Evolutionary conservation across 2,113 vertebrate species (phyloP).

Genomic region (Callocephalon fimbriatum): DNA sequence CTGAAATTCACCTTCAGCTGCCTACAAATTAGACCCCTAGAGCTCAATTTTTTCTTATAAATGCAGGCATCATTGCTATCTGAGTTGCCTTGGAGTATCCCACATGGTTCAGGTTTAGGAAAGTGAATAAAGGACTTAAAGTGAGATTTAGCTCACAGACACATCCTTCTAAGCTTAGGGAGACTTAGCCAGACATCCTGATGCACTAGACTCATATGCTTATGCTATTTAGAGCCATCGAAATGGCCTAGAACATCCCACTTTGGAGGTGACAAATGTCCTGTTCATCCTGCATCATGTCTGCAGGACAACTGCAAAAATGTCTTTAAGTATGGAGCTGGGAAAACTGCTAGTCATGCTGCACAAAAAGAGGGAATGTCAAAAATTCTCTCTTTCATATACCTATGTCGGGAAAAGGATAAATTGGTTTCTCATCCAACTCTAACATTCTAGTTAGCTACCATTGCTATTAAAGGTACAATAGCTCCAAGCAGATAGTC

Average conservation of each 20-base stretch:
- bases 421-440: neutral
- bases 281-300: neutral
- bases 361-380: neutral
- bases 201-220: neutral
- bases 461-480: neutral
- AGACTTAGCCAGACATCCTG: neutral
- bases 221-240: neutral
- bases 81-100: neutral
- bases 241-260: neutral
- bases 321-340: neutral
- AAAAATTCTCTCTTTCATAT: neutral
- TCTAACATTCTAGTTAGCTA: neutral
- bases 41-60: neutral
- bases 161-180: neutral
- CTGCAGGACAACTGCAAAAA: neutral
- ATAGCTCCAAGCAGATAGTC: neutral
- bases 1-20: neutral
- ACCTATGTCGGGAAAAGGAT: neutral
- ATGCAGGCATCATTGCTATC: neutral
- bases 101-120: neutral
- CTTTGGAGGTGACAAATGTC: neutral
- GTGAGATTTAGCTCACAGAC: neutral
- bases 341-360: neutral
- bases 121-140: neutral
- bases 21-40: conserved; percentile 30